A percentile compares a stretch with the other conserved stretches of the same genome.
Conservation (phyloP, 2,797 vertebrate species). For the Austrolebias charrua region DNA sequence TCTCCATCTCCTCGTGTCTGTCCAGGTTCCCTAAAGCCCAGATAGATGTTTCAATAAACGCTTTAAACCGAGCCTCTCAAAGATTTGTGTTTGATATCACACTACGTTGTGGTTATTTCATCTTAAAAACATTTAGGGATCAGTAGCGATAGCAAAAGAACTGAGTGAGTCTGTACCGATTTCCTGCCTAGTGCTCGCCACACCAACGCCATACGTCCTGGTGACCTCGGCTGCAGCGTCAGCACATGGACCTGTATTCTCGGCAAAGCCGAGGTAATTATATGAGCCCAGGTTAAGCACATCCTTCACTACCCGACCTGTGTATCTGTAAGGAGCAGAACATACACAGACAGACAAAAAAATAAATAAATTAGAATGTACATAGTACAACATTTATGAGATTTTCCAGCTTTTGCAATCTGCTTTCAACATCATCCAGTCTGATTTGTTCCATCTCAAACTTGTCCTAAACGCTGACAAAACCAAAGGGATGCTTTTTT, state of each 20-base stretch:
- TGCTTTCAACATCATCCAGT: no score
- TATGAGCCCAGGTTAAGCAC: constrained; percentile 97
- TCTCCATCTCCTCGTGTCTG: constrained; percentile 87
- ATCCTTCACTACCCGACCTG: constrained; percentile 85
- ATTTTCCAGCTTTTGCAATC: no score
- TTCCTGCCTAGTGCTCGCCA: constrained; percentile 93
- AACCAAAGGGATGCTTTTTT: no score
- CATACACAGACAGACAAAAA: constrained; percentile 9
- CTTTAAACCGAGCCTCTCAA: no score
- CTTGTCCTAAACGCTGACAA: no score
- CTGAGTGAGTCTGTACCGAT: constrained; percentile 77
- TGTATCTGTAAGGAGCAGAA: constrained; percentile 77
- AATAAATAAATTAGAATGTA: constrained; percentile 2
- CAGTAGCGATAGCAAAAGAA: no score
- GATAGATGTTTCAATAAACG: constrained; percentile 1
- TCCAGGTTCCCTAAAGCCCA: constrained; percentile 85
- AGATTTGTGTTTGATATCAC: no score
- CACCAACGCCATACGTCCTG: constrained; percentile 85
- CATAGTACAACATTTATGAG: not conserved
- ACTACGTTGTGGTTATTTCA: no score
- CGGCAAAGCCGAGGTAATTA: constrained; percentile 96
- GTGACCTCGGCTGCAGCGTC: constrained; percentile 83
- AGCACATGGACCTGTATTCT: constrained; percentile 84
- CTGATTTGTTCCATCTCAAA: no score
- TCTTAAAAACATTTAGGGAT: no score